These are phyloP conservation scores for Contarinia nasturtii DNA, from an alignment of 1,140 invertebrate species.

Conservation along the genomic window DNA sequence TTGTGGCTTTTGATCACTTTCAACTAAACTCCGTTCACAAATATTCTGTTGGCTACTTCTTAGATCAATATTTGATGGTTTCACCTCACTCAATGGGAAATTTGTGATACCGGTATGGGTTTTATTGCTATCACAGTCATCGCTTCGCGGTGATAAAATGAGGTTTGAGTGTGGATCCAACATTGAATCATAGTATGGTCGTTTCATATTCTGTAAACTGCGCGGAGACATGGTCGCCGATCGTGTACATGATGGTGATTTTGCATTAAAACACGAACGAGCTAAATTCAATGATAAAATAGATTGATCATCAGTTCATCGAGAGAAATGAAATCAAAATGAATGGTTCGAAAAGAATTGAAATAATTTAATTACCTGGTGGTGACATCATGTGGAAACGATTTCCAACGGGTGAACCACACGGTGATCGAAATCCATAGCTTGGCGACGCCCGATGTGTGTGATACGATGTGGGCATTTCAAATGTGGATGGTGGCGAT, in stretches of 20 bases:
- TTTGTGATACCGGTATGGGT: neutral
- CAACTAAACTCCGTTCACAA: no score
- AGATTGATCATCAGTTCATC: no score
- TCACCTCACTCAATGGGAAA: neutral
- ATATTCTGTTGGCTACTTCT: no score
- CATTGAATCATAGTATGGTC: neutral
- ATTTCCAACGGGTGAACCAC: constrained; percentile 10
- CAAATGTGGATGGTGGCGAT: neutral
- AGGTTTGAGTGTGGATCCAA: neutral
- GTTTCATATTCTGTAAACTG: no score
- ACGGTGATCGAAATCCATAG: constrained; percentile 24
- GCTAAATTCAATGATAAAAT: no score
- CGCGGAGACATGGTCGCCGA: neutral
- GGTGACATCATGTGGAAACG: constrained; percentile 19
- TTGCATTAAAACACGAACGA: neutral
- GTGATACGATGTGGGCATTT: neutral
- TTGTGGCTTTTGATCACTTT: neutral
- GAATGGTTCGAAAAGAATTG: no score
- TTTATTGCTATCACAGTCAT: neutral
- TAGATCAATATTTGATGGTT: neutral
- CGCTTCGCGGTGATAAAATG: neutral
- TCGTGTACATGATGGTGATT: neutral
- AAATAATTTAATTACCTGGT: no score
- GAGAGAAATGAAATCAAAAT: no score
- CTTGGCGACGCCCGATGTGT: constrained; percentile 6